Evolutionary conservation across 2,888 invertebrate genomes (phyloP).

Genomic region (Lycophotia porphyrea): DNA sequence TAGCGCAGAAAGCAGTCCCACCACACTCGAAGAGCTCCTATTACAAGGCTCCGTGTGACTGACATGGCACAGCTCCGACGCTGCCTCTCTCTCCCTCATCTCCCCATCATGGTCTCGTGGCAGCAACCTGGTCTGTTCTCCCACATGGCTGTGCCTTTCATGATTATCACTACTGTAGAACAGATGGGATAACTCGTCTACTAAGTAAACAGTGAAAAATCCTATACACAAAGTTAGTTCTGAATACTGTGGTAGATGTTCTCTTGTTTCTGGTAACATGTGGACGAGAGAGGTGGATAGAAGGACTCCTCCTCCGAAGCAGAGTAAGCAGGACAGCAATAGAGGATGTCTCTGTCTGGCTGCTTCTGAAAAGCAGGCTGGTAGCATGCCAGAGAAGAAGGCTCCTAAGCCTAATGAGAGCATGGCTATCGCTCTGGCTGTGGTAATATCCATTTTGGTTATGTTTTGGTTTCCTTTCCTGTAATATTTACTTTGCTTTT

Average conservation of each 20-base stretch:
- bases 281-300: slow-evolving; percentile 94
- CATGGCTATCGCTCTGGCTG: slow-evolving; percentile 92
- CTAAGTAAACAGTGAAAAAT: slow-evolving; percentile 93
- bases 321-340: slow-evolving; percentile 92
- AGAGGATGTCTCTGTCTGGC: slow-evolving; percentile 91
- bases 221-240: slow-evolving; percentile 92
- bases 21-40: slow-evolving; percentile 90
- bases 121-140: slow-evolving; percentile 78
- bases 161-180: slow-evolving; percentile 82
- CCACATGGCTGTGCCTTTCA: slow-evolving; percentile 70
- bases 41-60: slow-evolving; percentile 92
- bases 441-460: slow-evolving; percentile 85
- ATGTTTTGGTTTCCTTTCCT: neutral
- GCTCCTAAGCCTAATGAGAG: slow-evolving; percentile 92
- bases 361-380: slow-evolving; percentile 91
- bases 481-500: neutral
- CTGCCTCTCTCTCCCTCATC: slow-evolving; percentile 78
- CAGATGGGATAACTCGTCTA: slow-evolving; percentile 93
- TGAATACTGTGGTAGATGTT: slow-evolving; percentile 89
- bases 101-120: slow-evolving; percentile 75
- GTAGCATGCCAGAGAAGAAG: slow-evolving; percentile 92
- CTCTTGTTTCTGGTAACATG: slow-evolving; percentile 95
- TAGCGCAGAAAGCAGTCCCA: slow-evolving; percentile 93
- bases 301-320: slow-evolving; percentile 95
- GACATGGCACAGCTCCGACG: slow-evolving; percentile 91